Percentiles rank a stretch among this genome's conserved stretches.
Conservation (phyloP, 2,888 invertebrate genomes). For the Dastarcus helophoroides region DNA sequence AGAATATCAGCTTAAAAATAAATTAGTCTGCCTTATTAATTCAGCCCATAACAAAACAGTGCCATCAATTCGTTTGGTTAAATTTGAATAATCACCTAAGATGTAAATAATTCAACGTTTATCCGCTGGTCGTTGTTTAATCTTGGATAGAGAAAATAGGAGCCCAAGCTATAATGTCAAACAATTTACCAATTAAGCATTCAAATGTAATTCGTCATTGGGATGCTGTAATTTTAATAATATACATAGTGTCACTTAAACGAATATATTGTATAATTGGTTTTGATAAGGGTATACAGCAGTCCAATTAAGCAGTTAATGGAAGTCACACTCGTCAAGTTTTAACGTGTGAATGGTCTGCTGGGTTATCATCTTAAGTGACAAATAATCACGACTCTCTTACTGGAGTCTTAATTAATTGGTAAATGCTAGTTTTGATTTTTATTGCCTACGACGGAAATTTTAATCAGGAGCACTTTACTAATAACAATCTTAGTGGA, state of each 20-base stretch:
- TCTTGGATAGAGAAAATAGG: too few species aligned
- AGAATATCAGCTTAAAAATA: too few species aligned
- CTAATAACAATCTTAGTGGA: slow-evolving; percentile 12
- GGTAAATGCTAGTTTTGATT: slow-evolving; percentile 36
- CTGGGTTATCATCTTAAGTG: slow-evolving; percentile 37
- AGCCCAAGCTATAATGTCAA: slow-evolving; percentile 24
- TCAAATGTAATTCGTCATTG: slow-evolving; percentile 33
- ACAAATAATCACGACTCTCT: slow-evolving; percentile 37
- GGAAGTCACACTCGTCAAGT: neutral
- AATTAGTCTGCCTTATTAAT: too few species aligned
- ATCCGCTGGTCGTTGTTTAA: too few species aligned
- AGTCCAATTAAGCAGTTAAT: slow-evolving; percentile 15
- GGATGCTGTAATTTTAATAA: slow-evolving; percentile 35
- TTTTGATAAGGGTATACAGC: slow-evolving; percentile 37
- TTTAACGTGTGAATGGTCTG: slow-evolving; percentile 15
- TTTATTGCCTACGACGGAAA: slow-evolving; percentile 29
- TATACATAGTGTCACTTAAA: slow-evolving; percentile 35
- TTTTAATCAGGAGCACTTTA: slow-evolving; percentile 23
- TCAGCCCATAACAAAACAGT: too few species aligned
- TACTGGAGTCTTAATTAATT: slow-evolving; percentile 34
- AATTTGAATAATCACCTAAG: too few species aligned
- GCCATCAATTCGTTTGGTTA: too few species aligned
- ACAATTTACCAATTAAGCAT: slow-evolving; percentile 39
- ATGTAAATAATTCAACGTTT: too few species aligned
- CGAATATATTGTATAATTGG: slow-evolving; percentile 38